These are phyloP conservation scores for Melinaea menophilus DNA, from an alignment of 2,888 invertebrate species.

Conservation along the genomic window DNA sequence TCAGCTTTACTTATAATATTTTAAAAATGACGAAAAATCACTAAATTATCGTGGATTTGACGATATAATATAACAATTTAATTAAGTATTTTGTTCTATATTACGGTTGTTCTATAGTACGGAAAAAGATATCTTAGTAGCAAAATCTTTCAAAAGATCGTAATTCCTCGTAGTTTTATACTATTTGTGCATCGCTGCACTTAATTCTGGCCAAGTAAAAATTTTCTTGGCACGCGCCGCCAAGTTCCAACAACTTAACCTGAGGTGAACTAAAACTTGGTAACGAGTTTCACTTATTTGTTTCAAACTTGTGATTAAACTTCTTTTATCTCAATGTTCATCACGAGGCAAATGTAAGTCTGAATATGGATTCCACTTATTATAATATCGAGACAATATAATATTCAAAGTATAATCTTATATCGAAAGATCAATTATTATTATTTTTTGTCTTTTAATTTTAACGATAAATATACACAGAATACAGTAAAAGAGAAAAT, in stretches of 20 bases:
- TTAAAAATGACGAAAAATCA: background rate
- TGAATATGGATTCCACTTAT: background rate
- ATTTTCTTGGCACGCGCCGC: constrained; percentile 25
- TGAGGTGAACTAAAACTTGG: constrained; percentile 29
- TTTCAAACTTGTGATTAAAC: constrained; percentile 33
- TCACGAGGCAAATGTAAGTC: constrained; percentile 5
- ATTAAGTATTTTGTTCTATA: background rate
- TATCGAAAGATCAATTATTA: background rate
- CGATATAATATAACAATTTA: too few species aligned
- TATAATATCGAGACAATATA: too few species aligned
- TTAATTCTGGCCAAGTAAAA: constrained; percentile 23
- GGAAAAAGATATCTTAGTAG: background rate
- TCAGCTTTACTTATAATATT: background rate
- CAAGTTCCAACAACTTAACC: constrained; percentile 30
- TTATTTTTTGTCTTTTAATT: background rate
- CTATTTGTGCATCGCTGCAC: constrained; percentile 13
- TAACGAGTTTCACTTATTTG: constrained; percentile 36
- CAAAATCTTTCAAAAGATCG: constrained; percentile 3
- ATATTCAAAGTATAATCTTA: too few species aligned
- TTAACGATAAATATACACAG: background rate
- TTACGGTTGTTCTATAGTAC: background rate
- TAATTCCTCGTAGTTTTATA: constrained; percentile 3
- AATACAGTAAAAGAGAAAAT: background rate
- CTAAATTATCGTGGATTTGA: background rate
- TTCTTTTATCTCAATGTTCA: constrained; percentile 24